These are phyloP conservation scores for Galaxias olidus DNA, from an alignment of 2,797 vertebrate species.

Conservation along the genomic window DNA sequence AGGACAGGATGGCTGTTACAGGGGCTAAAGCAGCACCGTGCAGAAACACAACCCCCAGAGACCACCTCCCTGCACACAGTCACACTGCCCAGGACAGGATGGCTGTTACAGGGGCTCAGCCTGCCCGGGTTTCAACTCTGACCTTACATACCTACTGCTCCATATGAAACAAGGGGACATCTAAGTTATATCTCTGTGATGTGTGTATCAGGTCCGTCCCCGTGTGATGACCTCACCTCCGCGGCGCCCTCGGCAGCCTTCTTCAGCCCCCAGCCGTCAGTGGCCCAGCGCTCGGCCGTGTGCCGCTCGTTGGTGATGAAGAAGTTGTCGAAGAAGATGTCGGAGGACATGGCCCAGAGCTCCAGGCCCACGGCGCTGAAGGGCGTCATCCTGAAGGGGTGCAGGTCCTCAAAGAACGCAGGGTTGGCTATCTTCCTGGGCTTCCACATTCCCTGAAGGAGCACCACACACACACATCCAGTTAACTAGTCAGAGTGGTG, in stretches of 20 bases:
- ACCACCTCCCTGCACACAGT: too few relatives aligned
- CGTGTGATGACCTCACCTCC: slow-evolving; percentile 79
- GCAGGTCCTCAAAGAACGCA: slow-evolving; percentile 93
- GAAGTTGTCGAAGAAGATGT: slow-evolving; percentile 99
- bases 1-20: too few relatives aligned
- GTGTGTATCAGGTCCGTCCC: too few relatives aligned
- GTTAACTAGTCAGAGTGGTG: too few relatives aligned
- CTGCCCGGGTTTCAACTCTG: too few relatives aligned
- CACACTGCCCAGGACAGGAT: too few relatives aligned
- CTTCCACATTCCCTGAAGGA: slow-evolving; percentile 92
- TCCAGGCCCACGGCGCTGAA: slow-evolving; percentile 94
- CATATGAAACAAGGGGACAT: too few relatives aligned
- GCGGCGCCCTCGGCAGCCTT: slow-evolving; percentile 94
- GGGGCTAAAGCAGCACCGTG: too few relatives aligned
- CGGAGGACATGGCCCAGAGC: slow-evolving; percentile 97
- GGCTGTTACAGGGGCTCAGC: too few relatives aligned
- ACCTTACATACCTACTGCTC: too few relatives aligned
- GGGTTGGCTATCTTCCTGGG: slow-evolving; percentile 94
- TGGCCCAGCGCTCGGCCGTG: slow-evolving; percentile 89
- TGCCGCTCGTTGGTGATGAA: slow-evolving; percentile 88
- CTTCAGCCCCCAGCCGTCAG: slow-evolving; percentile 94
- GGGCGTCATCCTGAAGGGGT: slow-evolving; percentile 92
- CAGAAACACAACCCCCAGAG: too few relatives aligned
- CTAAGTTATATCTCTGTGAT: too few relatives aligned
- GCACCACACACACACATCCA: background rate